Evolutionary conservation across 2,888 invertebrate species (phyloP).

Genomic region (Drosophila borborema): DNA sequence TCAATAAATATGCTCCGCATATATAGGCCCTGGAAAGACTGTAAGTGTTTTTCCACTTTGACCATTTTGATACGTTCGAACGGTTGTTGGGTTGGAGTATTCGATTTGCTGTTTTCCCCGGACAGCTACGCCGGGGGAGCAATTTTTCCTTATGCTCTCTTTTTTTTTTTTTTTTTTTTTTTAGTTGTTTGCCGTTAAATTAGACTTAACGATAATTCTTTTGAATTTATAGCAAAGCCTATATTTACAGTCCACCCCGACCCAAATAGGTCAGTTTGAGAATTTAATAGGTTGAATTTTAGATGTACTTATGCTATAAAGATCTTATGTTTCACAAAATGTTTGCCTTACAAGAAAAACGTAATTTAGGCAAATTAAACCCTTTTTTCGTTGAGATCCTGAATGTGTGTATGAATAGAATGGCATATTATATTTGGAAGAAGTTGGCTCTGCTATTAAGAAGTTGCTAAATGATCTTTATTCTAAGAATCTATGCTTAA

Average conservation of each 20-base stretch:
- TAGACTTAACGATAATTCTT: constrained; percentile 50
- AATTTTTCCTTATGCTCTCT: constrained; percentile 40
- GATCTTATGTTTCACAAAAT: neutral
- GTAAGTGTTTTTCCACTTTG: constrained; percentile 34
- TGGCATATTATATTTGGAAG: neutral
- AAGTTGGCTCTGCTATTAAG: too few relatives aligned
- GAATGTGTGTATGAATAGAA: neutral
- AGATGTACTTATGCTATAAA: neutral
- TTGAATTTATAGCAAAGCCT: constrained; percentile 26
- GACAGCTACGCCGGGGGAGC: constrained; percentile 54
- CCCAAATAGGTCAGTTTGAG: neutral
- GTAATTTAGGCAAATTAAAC: neutral
- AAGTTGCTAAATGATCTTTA: neutral
- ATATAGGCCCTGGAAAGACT: constrained; percentile 42
- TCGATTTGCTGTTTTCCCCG: constrained; percentile 33
- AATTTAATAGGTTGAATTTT: constrained; percentile 1
- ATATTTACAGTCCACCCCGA: neutral
- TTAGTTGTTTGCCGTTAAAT: constrained; percentile 59
- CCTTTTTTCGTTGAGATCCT: neutral
- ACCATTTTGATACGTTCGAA: constrained; percentile 38
- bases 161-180: constrained; percentile 14
- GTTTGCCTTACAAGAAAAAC: too few relatives aligned
- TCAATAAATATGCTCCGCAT: constrained; percentile 72
- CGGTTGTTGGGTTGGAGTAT: neutral
- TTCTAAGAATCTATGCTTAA: neutral